Base-by-base conservation (phyloP, 2,888 invertebrate genomes). In the Plutella xylostella region DNA sequence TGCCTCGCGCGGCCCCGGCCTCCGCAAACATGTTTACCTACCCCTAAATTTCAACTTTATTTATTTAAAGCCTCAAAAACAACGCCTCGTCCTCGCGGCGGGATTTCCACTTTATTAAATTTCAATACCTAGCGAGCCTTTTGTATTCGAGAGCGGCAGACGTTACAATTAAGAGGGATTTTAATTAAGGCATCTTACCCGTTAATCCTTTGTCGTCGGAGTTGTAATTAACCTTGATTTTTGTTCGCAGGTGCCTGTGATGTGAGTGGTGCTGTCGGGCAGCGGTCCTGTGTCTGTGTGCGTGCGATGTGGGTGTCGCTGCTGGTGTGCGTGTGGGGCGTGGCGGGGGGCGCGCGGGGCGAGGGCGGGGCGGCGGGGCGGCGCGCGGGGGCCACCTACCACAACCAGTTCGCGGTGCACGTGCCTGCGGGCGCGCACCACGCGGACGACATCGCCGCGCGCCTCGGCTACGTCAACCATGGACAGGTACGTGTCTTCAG, bases 401-500 rank as follows among this genome's bases (percentile, higher is more conserved):
- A 89, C 76, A 93, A 93, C 74, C 89, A 93, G 69, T 93, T 93
- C 67, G 97, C 96, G 41, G 92, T 96, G 40, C 90, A 93, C 69
- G 89, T 97, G 66, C 92, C 92, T 18, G 90, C 87, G 35, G 90
- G 91, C 15, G 72, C 84, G 43, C 84, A 86, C n/a, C 87, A 87
- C 49, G 96, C 94, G 37, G 88, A 91, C 63, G 82, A 76, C 50
- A 88, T 97, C 57, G 96, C 96, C 41, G 75, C 72, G 52, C 91
- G 92, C 72, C 91, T 97, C 75, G 97, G 95, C 60, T 97, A 92
- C 85, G 82, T 85, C 63, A 93, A 96, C 77, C 85, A 89, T 63
- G 95, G 96, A 85, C 92, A 94, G 93, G 97, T 97, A 69, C 87
- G 90, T 70, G n/a, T n/a, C n/a, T n/a, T n/a, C n/a, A n/a, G n/a